phyloP scores from a whole-genome alignment of 2,797 vertebrate genomes.

The Onychomys arenicola region DNA sequence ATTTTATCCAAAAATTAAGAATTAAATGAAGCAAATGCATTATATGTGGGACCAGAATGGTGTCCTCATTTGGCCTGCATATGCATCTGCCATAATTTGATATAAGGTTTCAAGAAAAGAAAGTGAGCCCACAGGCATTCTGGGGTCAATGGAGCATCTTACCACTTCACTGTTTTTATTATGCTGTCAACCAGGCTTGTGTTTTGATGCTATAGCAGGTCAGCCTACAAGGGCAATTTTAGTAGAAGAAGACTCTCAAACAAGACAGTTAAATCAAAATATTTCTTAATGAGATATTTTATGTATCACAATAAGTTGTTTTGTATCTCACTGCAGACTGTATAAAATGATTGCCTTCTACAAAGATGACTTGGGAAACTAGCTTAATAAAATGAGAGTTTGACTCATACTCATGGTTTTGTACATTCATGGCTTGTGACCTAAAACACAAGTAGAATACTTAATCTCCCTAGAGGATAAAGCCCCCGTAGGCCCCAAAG shows the following conservation, averaged over 20 bases:
- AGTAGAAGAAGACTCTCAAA: conserved; percentile 40
- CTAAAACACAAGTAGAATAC: conserved; percentile 38
- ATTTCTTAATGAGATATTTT: conserved; percentile 41
- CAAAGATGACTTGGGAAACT: conserved; percentile 23
- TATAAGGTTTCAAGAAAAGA: background rate
- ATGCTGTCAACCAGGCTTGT: background rate
- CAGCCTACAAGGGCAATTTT: background rate
- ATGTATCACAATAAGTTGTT: background rate
- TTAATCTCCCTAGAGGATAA: conserved; percentile 16
- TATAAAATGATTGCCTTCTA: conserved; percentile 25
- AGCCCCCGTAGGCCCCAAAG: background rate
- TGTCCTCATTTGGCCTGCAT: background rate
- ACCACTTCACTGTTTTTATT: background rate
- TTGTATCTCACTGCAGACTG: background rate
- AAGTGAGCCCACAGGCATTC: background rate
- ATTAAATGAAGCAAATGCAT: background rate
- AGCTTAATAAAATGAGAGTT: background rate
- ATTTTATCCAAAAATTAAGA: conserved; percentile 38
- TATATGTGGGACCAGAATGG: background rate
- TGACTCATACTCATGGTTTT: background rate
- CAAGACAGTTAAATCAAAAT: conserved; percentile 45
- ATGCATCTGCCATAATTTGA: background rate
- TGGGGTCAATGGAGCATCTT: background rate
- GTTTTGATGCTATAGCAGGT: background rate
- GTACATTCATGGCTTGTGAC: background rate